phyloP scores from a whole-genome alignment of 2,113 vertebrate species.

The Mungos mungo region DNA sequence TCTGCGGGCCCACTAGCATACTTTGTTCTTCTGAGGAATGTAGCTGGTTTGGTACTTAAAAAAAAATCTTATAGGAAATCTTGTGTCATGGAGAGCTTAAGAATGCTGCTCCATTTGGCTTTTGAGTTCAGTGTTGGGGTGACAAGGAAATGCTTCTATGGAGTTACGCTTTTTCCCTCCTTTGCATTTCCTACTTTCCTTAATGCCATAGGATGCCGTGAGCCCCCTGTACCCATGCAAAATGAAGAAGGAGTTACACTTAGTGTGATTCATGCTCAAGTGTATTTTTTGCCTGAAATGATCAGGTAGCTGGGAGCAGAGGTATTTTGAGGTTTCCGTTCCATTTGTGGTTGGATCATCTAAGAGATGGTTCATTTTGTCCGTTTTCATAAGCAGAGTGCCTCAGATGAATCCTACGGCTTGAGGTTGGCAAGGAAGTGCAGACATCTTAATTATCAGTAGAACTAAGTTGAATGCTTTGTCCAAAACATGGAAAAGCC shows the following conservation, averaged over 20 bases:
- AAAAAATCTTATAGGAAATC: neutral
- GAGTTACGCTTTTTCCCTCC: neutral
- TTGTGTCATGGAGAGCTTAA: neutral
- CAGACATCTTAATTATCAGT: neutral
- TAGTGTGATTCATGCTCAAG: neutral
- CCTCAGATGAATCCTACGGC: neutral
- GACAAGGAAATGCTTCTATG: neutral
- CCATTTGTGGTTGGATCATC: neutral
- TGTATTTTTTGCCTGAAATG: neutral
- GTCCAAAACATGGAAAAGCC: neutral
- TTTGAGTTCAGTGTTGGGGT: neutral
- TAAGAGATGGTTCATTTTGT: neutral
- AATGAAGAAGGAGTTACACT: neutral
- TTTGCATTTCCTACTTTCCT: neutral
- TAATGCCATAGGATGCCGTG: fast-evolving
- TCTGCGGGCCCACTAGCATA: neutral
- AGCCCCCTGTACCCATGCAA: neutral
- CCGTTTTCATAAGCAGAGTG: neutral
- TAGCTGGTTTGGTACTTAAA: neutral
- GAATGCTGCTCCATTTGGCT: neutral
- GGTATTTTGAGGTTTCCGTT: neutral
- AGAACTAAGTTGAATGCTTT: neutral
- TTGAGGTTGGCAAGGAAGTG: too few relatives aligned
- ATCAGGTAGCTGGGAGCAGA: neutral
- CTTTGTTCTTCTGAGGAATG: neutral